phyloP scores from a whole-genome alignment of 1,140 invertebrate species.

The Laodelphax striatellus region DNA sequence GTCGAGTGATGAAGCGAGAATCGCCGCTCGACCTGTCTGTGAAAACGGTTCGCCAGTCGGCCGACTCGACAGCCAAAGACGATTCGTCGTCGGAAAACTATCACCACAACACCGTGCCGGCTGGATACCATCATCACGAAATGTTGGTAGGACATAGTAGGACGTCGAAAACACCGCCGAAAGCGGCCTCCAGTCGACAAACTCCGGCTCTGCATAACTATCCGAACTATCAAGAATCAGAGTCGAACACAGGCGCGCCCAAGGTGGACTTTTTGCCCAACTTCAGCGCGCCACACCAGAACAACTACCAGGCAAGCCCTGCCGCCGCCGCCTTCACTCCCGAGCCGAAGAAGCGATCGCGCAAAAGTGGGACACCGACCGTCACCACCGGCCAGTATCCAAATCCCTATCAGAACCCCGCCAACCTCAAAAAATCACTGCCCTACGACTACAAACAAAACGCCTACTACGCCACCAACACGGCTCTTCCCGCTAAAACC shows the following conservation, averaged over 20 bases:
- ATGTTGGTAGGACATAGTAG: neutral
- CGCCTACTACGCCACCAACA: slow-evolving; percentile 8
- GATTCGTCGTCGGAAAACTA: slow-evolving; percentile 5
- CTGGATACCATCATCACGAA: slow-evolving; percentile 5
- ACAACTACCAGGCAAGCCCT: neutral
- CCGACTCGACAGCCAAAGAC: slow-evolving; percentile 54
- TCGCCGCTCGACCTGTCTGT: slow-evolving; percentile 74
- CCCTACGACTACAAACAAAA: slow-evolving; percentile 26
- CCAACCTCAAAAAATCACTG: slow-evolving; percentile 11
- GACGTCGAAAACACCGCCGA: slow-evolving; percentile 1
- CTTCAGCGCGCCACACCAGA: slow-evolving; percentile 37
- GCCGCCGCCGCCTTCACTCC: neutral
- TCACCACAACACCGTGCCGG: neutral
- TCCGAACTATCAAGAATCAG: neutral
- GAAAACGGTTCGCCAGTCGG: slow-evolving; percentile 71
- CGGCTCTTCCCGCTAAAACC: neutral
- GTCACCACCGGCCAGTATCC: neutral
- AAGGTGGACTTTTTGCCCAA: slow-evolving; percentile 59
- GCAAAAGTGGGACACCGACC: slow-evolving; percentile 5
- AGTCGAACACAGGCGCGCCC: slow-evolving; percentile 38
- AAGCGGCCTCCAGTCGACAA: neutral
- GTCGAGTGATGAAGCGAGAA: slow-evolving; percentile 42
- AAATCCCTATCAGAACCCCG: neutral
- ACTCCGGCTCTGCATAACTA: slow-evolving; percentile 11
- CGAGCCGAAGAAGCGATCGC: slow-evolving; percentile 10